Evolutionary conservation across 2,888 invertebrate species (phyloP).

Genomic region (Cybosia mesomella): DNA sequence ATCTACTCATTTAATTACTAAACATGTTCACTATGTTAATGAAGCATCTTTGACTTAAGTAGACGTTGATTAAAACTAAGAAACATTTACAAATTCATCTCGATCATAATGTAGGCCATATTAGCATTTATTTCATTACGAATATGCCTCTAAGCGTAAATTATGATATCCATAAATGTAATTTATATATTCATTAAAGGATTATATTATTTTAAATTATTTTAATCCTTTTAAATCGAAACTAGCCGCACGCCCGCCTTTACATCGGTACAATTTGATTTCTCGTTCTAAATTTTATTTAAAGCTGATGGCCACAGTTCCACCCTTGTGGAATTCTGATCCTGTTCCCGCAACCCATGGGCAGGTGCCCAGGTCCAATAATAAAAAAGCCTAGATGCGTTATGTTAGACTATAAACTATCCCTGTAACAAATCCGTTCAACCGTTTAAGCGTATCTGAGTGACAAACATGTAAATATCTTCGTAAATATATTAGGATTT

Average conservation of each 20-base stretch:
- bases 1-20: background rate
- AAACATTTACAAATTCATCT: background rate
- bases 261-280: background rate
- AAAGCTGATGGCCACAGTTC: too few relatives aligned
- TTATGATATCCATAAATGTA: background rate
- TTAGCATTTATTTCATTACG: slow-evolving; percentile 3
- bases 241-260: background rate
- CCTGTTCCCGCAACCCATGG: too few relatives aligned
- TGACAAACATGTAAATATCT: too few relatives aligned
- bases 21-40: background rate
- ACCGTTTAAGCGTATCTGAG: too few relatives aligned
- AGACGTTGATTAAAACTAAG: background rate
- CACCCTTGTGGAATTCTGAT: too few relatives aligned
- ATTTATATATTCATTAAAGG: background rate
- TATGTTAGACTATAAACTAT: too few relatives aligned
- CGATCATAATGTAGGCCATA: background rate
- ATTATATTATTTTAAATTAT: background rate
- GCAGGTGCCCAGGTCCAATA: too few relatives aligned
- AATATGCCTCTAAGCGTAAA: slow-evolving; percentile 5
- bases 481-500: too few relatives aligned
- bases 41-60: background rate
- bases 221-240: background rate
- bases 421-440: too few relatives aligned
- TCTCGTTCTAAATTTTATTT: too few relatives aligned
- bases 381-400: too few relatives aligned